Conservation (phyloP, 2,888 invertebrate species). For the Caenorhabditis panamensis region DNA sequence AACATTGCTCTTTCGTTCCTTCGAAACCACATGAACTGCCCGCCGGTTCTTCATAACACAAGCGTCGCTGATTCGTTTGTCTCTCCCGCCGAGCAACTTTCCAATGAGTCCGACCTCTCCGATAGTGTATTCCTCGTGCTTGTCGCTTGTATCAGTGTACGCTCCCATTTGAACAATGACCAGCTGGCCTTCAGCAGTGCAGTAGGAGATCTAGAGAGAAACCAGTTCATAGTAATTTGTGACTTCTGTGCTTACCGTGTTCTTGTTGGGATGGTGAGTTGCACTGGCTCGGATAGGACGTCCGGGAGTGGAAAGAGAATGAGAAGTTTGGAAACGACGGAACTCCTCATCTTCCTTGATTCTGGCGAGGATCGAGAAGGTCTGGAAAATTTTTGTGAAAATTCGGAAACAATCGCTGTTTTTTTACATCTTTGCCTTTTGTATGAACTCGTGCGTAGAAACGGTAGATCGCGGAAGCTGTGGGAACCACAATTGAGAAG, state of each 20-base stretch:
- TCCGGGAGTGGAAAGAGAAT: conserved; percentile 62
- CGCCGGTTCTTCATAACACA: conserved; percentile 39
- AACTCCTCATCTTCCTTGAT: conserved; percentile 65
- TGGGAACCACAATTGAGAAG: conserved; percentile 75
- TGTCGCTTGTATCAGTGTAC: conserved; percentile 31
- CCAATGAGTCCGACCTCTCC: conserved; percentile 41
- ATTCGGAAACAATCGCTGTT: not conserved
- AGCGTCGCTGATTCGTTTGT: conserved; percentile 46
- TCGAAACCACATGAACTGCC: not conserved
- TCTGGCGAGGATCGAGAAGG: conserved; percentile 53
- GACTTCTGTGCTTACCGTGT: conserved; percentile 36
- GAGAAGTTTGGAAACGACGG: conserved; percentile 57
- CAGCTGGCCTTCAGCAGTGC: conserved; percentile 69
- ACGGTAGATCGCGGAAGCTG: conserved; percentile 76
- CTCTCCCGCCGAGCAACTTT: conserved; percentile 30
- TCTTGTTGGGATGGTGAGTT: conserved; percentile 50
- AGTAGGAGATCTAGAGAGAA: conserved; percentile 55
- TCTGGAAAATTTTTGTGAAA: conserved; percentile 27
- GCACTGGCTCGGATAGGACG: conserved; percentile 62
- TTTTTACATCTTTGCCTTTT: conserved; percentile 40
- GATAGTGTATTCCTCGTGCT: conserved; percentile 51
- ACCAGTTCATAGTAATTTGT: not conserved
- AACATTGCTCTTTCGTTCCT: conserved; percentile 12
- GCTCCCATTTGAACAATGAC: conserved; percentile 61
- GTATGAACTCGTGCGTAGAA: conserved; percentile 62